These are phyloP conservation scores for Junonia oenone DNA, from an alignment of 2,888 invertebrate genomes.

Conservation along the genomic window DNA sequence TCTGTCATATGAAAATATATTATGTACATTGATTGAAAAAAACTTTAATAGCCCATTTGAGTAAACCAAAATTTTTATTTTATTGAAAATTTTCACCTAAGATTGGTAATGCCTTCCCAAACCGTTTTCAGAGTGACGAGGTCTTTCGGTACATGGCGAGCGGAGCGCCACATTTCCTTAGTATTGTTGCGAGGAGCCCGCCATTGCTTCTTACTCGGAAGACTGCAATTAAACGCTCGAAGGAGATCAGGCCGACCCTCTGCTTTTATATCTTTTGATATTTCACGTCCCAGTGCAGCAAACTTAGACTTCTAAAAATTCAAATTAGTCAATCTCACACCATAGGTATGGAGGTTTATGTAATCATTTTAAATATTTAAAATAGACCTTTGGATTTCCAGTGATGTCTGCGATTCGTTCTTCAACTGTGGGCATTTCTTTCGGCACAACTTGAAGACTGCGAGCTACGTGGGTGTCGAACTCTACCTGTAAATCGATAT, in stretches of 20 bases:
- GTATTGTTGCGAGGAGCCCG: constrained; percentile 73
- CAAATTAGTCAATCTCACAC: not conserved
- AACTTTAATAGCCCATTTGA: no score
- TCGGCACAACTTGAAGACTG: constrained; percentile 73
- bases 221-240: constrained; percentile 68
- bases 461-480: constrained; percentile 78
- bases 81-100: no score
- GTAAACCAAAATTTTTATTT: no score
- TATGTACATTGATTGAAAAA: no score
- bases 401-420: constrained; percentile 73
- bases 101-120: constrained; percentile 82
- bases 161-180: constrained; percentile 75
- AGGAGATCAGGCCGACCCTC: constrained; percentile 52
- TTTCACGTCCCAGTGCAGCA: constrained; percentile 57
- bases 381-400: constrained; percentile 62
- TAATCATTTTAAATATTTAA: not conserved
- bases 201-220: constrained; percentile 66
- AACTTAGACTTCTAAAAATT: constrained; percentile 48
- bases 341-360: not conserved
- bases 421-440: constrained; percentile 80
- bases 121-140: constrained; percentile 81
- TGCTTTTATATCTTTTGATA: constrained; percentile 69
- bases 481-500: constrained; percentile 61
- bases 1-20: no score
- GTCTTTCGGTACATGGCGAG: constrained; percentile 76